Evolutionary conservation across 2,797 vertebrate genomes (phyloP).

Genomic region (Monodelphis domestica): DNA sequence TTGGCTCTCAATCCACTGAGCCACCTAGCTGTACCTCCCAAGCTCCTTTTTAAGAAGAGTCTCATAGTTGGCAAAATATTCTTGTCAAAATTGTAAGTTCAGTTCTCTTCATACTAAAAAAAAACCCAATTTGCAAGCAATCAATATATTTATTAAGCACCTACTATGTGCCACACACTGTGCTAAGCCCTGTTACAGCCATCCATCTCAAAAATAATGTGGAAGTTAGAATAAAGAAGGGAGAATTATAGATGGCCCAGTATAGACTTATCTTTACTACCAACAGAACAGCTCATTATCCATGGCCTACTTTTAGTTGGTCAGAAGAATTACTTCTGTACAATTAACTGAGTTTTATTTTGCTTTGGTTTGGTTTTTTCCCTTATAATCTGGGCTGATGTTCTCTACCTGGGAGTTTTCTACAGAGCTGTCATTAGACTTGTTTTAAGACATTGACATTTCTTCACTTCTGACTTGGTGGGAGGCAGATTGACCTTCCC

Average conservation of each 20-base stretch:
- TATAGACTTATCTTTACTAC: background rate
- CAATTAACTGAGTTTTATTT: background rate
- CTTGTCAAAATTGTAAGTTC: background rate
- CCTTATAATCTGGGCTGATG: background rate
- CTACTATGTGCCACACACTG: background rate
- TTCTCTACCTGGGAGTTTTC: background rate
- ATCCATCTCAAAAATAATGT: background rate
- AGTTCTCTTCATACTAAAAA: background rate
- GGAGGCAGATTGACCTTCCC: conserved; percentile 35
- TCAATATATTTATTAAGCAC: background rate
- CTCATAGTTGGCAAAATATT: too few relatives aligned
- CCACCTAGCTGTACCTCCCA: too few relatives aligned
- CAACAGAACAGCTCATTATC: background rate
- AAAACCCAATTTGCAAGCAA: background rate
- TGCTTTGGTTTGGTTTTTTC: background rate
- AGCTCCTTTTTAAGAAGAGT: background rate
- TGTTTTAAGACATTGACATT: conserved; percentile 41
- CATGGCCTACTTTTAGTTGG: background rate
- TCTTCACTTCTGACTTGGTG: conserved; percentile 13
- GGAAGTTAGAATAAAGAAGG: background rate
- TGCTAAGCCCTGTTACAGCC: background rate
- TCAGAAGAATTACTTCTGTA: conserved; percentile 26
- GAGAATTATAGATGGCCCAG: background rate
- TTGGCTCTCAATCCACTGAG: too few relatives aligned
- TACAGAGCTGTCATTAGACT: conserved; percentile 38